These are phyloP conservation scores for Lipophrys pholis DNA, from an alignment of 2,113 vertebrate genomes.

Conservation along the genomic window DNA sequence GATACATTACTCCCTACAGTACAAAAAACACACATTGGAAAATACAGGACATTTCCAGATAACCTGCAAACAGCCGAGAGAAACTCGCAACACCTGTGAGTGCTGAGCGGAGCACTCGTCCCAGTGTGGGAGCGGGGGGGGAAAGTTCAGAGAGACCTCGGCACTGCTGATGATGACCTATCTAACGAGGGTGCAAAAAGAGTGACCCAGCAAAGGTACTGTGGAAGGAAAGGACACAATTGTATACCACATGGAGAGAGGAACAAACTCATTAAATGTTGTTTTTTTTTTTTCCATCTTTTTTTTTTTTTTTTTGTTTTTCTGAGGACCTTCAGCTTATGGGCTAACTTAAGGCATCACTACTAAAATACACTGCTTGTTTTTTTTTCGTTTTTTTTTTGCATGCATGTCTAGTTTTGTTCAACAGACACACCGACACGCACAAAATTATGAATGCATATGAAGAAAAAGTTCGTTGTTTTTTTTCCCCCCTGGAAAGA, in stretches of 20 bases:
- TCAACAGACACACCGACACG: conserved; percentile 82
- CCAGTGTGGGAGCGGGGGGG: conserved; percentile 54
- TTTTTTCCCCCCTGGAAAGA: conserved; percentile 53
- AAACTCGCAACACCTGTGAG: conserved; percentile 70
- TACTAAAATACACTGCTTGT: conserved; percentile 81
- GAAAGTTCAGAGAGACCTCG: conserved; percentile 73
- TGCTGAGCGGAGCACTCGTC: conserved; percentile 73
- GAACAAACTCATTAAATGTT: conserved; percentile 80
- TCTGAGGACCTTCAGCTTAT: conserved; percentile 79
- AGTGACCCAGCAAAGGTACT: conserved; percentile 80
- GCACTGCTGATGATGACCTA: conserved; percentile 80
- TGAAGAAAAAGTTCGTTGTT: conserved; percentile 70
- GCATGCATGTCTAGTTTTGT: conserved; percentile 85
- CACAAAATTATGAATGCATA: conserved; percentile 81
- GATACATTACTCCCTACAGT: conserved; percentile 84
- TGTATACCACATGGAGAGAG: conserved; percentile 81
- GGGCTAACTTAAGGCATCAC: conserved; percentile 84
- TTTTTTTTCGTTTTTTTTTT: conserved; percentile 67
- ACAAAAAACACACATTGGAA: conserved; percentile 83
- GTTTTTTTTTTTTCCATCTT: conserved; percentile 31
- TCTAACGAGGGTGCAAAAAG: conserved; percentile 80
- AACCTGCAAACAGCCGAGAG: conserved; percentile 78
- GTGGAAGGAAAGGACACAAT: conserved; percentile 82
- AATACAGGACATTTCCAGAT: conserved; percentile 83
- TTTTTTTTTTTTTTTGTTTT: conserved; percentile 8